A percentile compares a stretch with the other conserved stretches of the same genome.
phyloP scores from a whole-genome alignment of 2,797 vertebrate species.

The Hozukius guyotensis region DNA sequence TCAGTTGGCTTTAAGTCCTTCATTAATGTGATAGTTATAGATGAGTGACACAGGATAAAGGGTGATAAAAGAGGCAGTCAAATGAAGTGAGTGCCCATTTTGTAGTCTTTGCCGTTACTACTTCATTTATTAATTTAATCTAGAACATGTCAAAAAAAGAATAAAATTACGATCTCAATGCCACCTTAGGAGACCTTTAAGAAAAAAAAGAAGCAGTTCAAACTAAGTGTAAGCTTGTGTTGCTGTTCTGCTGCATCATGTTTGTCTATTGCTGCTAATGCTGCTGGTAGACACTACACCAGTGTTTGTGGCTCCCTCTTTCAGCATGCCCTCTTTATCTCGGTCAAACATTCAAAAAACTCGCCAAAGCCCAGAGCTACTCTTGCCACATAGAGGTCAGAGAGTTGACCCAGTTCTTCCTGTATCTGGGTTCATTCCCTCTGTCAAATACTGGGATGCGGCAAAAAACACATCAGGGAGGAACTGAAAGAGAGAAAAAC shows the following conservation, averaged over 20 bases:
- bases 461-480: constrained; percentile 15
- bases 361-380: constrained; percentile 45
- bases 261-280: background rate
- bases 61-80: background rate
- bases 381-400: constrained; percentile 56
- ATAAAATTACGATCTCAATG: background rate
- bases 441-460: constrained; percentile 30
- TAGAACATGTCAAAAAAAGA: background rate
- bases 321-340: constrained; percentile 36
- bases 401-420: constrained; percentile 53
- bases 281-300: background rate
- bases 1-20: background rate
- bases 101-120: background rate
- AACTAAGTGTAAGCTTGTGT: background rate
- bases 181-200: background rate
- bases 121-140: background rate
- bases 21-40: background rate
- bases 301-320: constrained; percentile 3
- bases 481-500: constrained; percentile 9
- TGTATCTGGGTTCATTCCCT: constrained; percentile 30
- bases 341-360: constrained; percentile 52
- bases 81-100: background rate
- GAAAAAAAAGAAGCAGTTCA: background rate
- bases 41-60: background rate
- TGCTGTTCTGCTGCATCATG: background rate